Percentiles rank a stretch among this genome's conserved stretches.
Conservation (phyloP, 2,113 vertebrate species). For the Microcebus lehilahytsara region DNA sequence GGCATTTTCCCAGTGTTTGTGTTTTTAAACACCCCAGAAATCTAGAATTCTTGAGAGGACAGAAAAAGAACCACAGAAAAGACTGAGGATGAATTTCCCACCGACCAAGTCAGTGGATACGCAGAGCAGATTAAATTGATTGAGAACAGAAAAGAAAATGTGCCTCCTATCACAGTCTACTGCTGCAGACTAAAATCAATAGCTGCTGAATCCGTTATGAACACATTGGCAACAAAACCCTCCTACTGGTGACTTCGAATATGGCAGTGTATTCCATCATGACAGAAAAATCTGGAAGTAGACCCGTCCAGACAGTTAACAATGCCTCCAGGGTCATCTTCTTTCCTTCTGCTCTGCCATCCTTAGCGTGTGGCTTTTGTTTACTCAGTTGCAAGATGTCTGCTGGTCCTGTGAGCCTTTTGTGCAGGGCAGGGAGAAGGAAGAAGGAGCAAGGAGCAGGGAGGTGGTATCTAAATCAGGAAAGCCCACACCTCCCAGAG, state of each 20-base stretch:
- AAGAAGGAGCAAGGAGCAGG: not conserved
- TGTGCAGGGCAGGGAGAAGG: not conserved
- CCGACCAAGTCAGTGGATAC: not conserved
- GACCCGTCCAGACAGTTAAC: not conserved
- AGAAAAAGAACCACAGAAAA: not conserved
- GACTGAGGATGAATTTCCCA: not conserved
- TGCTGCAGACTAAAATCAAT: not conserved
- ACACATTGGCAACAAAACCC: not conserved
- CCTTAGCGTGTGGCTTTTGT: not conserved
- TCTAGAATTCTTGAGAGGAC: not conserved
- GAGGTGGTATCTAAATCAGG: not conserved
- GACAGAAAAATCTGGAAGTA: not conserved
- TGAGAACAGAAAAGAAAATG: not conserved
- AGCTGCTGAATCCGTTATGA: not conserved
- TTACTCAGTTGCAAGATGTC: not conserved
- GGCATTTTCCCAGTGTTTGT: not conserved
- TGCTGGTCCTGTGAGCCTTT: not conserved
- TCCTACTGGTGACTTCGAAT: not conserved
- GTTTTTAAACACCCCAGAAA: not conserved
- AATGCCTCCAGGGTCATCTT: not conserved
- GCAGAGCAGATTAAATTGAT: constrained; percentile 14
- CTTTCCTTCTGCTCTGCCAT: not conserved
- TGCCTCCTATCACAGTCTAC: not conserved
- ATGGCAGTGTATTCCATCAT: not conserved
- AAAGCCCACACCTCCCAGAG: not conserved